Evolutionary conservation across 2,888 invertebrate genomes (phyloP).

Genomic region (Ophraella communa): DNA sequence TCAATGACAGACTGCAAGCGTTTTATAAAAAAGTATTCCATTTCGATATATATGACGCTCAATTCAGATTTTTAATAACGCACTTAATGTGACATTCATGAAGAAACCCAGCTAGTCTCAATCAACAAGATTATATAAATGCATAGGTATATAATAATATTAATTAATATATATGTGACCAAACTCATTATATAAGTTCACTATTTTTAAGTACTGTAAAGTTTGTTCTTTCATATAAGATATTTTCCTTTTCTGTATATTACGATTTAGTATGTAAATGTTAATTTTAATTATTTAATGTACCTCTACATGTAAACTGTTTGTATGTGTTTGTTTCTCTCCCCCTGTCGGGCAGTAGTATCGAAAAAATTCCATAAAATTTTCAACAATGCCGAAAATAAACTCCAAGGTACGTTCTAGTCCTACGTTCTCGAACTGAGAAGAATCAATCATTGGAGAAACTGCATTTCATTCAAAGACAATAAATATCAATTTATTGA

Average conservation of each 20-base stretch:
- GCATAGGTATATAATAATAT: conserved; percentile 40
- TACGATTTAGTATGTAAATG: conserved; percentile 51
- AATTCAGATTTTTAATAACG: conserved; percentile 48
- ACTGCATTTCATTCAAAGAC: conserved; percentile 18
- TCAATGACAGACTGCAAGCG: conserved; percentile 47
- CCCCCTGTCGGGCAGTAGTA: conserved; percentile 50
- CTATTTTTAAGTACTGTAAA: conserved; percentile 50
- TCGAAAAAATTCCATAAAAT: not conserved
- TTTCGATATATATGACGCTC: conserved; percentile 50
- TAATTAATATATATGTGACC: conserved; percentile 50
- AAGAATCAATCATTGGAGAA: not conserved
- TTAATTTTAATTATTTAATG: conserved; percentile 54
- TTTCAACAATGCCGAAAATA: not conserved
- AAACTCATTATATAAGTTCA: conserved; percentile 51
- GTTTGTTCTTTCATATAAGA: conserved; percentile 53
- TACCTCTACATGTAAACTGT: conserved; percentile 50
- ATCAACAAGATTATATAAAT: conserved; percentile 46
- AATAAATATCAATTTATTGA: conserved; percentile 25
- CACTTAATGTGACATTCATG: conserved; percentile 51
- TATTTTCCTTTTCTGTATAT: conserved; percentile 56
- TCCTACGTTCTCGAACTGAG: not conserved
- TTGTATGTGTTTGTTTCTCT: conserved; percentile 56
- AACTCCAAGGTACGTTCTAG: not conserved
- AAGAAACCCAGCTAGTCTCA: conserved; percentile 57
- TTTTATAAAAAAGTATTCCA: conserved; percentile 46